Base-by-base conservation (phyloP, 2,888 invertebrate species). In the Baccha elongata region DNA sequence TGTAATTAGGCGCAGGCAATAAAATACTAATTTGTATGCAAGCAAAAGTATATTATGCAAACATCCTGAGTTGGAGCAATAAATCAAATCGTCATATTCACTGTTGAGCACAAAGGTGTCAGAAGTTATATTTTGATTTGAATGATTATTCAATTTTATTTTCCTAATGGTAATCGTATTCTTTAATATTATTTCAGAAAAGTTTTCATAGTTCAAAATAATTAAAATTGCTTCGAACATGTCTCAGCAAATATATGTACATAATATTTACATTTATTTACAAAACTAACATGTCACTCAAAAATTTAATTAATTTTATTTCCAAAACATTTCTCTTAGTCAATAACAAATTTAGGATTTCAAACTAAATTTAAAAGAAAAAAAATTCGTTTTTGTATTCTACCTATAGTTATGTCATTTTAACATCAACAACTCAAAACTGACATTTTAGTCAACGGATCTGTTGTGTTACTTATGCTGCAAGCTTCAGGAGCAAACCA, bases 1-100 rank as follows among this genome's bases (percentile, higher is more conserved):
- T 71, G 65, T 78, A 84, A 84, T 83, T 83, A 78, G 84, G 68
- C 48, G 68, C 69, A 58, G 13, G 13, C 55, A 58, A 15, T 32
- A 23, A 15, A 53, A 17, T 58, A 62, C 60, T 68, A 71, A 67
- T 53, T 15, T 52, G 60, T 15, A 29, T 32, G 32, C 15, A 72
- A 11, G 50, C 11, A n/a, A 10, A 55, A 23, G 15, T 58, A 26
- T 23, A n/a, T 29, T 7, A n/a, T 26, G 10, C 17, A 46, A 3
- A 46, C 1, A 46, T n/a, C n/a, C n/a, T n/a, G n/a, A n/a, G n/a
- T n/a, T n/a, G n/a, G n/a, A n/a, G n/a, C n/a, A n/a, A n/a, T n/a
- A n/a, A n/a, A n/a, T n/a, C n/a, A n/a, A n/a, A n/a, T n/a, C n/a
- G n/a, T n/a, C n/a, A n/a, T n/a, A n/a, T n/a, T n/a, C n/a, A n/a